These are phyloP conservation scores for Conger conger DNA, from an alignment of 2,113 vertebrate genomes.

Conservation along the genomic window DNA sequence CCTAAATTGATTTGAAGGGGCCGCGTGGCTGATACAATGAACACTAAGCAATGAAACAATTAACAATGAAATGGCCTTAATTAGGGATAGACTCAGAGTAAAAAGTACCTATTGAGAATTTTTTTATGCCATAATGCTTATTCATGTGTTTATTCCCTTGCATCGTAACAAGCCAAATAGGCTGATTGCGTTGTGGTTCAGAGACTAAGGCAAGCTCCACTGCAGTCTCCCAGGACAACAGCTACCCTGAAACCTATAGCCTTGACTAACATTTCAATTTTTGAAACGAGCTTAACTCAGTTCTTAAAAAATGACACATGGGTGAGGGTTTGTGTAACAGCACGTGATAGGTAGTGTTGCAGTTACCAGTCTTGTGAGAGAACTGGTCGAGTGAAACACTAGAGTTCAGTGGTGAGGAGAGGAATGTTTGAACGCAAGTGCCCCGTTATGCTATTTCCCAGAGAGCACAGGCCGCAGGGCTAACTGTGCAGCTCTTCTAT, in stretches of 20 bases:
- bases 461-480: background rate
- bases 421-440: background rate
- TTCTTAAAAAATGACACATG: background rate
- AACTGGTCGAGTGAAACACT: background rate
- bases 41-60: constrained; percentile 57
- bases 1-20: constrained; percentile 32
- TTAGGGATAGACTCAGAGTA: constrained; percentile 57
- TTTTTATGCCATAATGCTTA: constrained; percentile 63
- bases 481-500: background rate
- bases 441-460: background rate
- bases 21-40: constrained; percentile 40
- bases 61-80: constrained; percentile 63
- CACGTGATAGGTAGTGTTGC: background rate
- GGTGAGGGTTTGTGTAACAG: no score
- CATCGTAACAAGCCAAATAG: constrained; percentile 42
- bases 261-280: background rate
- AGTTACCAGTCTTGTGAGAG: background rate
- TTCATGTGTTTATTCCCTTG: constrained; percentile 63
- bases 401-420: background rate
- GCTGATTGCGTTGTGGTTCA: constrained; percentile 53
- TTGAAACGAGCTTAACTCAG: background rate
- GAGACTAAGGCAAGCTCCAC: constrained; percentile 43
- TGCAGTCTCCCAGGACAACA: constrained; percentile 22
- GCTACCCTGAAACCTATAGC: background rate
- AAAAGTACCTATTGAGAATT: constrained; percentile 54